Base-by-base conservation (phyloP, 2,797 vertebrate genomes). In the Poecilia wingei region DNA sequence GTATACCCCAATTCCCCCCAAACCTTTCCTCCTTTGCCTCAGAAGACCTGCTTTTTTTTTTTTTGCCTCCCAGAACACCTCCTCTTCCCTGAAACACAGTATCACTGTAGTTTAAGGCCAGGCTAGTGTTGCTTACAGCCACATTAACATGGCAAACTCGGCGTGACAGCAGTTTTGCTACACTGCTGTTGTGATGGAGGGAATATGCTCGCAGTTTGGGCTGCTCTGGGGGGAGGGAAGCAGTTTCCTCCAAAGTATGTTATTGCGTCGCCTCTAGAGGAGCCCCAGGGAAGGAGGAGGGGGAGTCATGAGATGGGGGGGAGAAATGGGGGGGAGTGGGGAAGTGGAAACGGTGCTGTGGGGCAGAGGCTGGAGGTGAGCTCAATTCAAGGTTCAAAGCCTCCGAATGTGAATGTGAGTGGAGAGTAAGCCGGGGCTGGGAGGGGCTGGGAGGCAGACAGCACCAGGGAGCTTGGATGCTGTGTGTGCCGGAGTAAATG, bases 161-260 rank as follows among this genome's bases (percentile, higher is more conserved):
- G 89, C 79, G 74, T 93, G 93, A 94, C 92, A 90, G 92, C 91
- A 89, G 91, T 94, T 94, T 94, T 91, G 91, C 91, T 90, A 91
- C 90, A 90, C 84, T 79, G 80, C 92, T 84, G 89, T 91, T 91
- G 87, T 93, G 93, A 93, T 88, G 88, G 88, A 90, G 87, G 86
- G 91, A 93, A 92, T 93, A 89, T 91, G 93, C 89, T 92, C 83
- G 81, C 84, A 83, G 89, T 90, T 91, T 81, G 88, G 91, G 88
- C 80, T 76, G 86, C 92, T 89, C 87, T 75, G 41, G 57, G 75
- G 75, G 78, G 88, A 92, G 92, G 86, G 86, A 87, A 91, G 89
- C 83, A 57, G 88, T 78, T 90, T 84, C 84, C 92, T 90, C 93
- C 88, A 93, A 93, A 93, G 92, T 93, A 90, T 94, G 93, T 91